phyloP scores from a whole-genome alignment of 2,113 vertebrate genomes.

The Porphyrio hochstetteri region DNA sequence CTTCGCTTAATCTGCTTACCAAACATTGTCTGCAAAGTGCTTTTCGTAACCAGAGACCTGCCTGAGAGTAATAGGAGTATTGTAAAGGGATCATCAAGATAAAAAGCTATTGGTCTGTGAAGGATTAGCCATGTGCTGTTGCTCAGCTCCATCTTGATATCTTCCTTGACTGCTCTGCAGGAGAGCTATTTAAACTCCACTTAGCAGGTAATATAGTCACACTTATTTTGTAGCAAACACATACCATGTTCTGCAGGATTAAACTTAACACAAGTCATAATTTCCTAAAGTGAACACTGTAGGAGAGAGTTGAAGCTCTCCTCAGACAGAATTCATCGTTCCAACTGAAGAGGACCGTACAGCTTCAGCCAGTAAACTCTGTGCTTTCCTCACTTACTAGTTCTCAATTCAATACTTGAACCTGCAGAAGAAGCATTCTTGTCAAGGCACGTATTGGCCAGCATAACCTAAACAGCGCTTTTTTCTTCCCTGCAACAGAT shows the following conservation, averaged over 20 bases:
- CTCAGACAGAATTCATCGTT: background rate
- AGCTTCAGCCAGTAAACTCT: background rate
- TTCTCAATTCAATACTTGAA: background rate
- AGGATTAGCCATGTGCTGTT: background rate
- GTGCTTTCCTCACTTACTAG: background rate
- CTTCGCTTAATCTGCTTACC: background rate
- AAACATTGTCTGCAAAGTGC: background rate
- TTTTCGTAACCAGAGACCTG: background rate
- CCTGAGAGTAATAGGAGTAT: background rate
- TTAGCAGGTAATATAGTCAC: background rate
- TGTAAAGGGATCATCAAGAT: background rate
- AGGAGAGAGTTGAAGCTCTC: background rate
- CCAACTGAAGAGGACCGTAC: background rate
- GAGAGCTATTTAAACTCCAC: background rate
- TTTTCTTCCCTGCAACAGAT: background rate
- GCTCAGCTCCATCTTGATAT: background rate
- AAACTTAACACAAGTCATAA: background rate
- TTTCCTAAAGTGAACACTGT: background rate
- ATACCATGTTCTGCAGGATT: background rate
- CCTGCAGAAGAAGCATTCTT: background rate
- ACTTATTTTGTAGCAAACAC: background rate
- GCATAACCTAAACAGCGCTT: background rate
- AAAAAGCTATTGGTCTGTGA: background rate
- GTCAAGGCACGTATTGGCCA: background rate
- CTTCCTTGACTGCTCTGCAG: background rate